Evolutionary conservation across 2,113 vertebrate genomes (phyloP).

Genomic region (Burhinus bistriatus): DNA sequence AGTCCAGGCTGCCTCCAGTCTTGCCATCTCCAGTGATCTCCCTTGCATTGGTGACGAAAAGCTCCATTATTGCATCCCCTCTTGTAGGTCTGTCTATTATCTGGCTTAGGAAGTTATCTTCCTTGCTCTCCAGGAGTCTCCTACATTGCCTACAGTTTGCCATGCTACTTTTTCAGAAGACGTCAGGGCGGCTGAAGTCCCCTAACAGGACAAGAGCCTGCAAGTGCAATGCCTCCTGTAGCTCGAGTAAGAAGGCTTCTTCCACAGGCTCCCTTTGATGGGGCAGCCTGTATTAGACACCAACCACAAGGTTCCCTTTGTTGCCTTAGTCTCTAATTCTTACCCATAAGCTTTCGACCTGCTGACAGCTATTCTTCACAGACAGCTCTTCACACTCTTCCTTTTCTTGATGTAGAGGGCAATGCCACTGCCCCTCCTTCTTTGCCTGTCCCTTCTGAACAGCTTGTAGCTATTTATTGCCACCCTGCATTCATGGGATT

Average conservation of each 20-base stretch:
- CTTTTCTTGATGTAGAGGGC: not conserved
- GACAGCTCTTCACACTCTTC: not conserved
- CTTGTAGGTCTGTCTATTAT: not conserved
- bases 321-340: not conserved
- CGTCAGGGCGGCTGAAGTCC: not conserved
- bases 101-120: not conserved
- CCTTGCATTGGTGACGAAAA: not conserved
- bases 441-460: not conserved
- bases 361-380: not conserved
- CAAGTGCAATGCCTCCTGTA: not conserved
- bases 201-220: not conserved
- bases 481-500: not conserved
- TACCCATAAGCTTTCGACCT: not conserved
- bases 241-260: not conserved
- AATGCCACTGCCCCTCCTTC: not conserved
- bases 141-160: not conserved
- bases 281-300: not conserved
- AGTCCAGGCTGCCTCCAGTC: not conserved
- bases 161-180: not conserved
- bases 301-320: not conserved
- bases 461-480: not conserved
- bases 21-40: not conserved
- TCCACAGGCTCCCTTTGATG: not conserved
- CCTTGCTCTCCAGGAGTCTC: not conserved
- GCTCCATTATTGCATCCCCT: not conserved